Base-by-base conservation (phyloP, 2,797 vertebrate genomes). In the Spinus olivaceus region DNA sequence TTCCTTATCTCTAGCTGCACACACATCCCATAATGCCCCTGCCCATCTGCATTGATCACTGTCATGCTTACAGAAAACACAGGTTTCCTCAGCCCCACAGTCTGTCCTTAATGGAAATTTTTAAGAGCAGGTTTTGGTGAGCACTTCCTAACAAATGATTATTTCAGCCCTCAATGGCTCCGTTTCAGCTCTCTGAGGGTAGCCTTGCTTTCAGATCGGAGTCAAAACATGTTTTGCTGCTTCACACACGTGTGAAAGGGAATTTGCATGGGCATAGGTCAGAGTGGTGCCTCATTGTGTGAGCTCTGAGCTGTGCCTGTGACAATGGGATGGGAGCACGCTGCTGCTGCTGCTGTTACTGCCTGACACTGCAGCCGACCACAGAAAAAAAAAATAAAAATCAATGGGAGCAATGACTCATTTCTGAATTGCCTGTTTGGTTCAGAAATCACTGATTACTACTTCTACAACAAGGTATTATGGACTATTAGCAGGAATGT, bases 401-500 rank as follows among this genome's bases (percentile, higher is more conserved):
- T 90, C 86, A 78, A 77, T 86, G 65, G 0, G 35, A 95, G 76
- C 70, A 81, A 66, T 77, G 65, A 84, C 67, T 97, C 91, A 83
- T 77, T 94, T 92, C 91, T 74, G 63, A 97, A 90, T 93, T 95
- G 78, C 44, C 69, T 19, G 44, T 87, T 96, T 80, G 84, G 91
- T 92, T 93, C 86, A 72, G 61, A 94, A 95, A 95, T 92, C 46
- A 47, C 88, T 67, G 89, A 94, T 95, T 92, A 92, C 92, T 86
- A 94, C 85, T 95, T 79, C 70, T 96, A 33, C 44, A 94, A 59
- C 59, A 96, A 67, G 67, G 86, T 60, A 76, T 90, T 92, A 87
- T 35, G 84, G 93, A 73, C 83, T 93, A 92, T 92, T 94, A 94
- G 51, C 70, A 81, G 56, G 42, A 67, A 35, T 9, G 76, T 73